Evolutionary conservation across 2,113 vertebrate genomes (phyloP).

Genomic region (Lamprologus sp.): DNA sequence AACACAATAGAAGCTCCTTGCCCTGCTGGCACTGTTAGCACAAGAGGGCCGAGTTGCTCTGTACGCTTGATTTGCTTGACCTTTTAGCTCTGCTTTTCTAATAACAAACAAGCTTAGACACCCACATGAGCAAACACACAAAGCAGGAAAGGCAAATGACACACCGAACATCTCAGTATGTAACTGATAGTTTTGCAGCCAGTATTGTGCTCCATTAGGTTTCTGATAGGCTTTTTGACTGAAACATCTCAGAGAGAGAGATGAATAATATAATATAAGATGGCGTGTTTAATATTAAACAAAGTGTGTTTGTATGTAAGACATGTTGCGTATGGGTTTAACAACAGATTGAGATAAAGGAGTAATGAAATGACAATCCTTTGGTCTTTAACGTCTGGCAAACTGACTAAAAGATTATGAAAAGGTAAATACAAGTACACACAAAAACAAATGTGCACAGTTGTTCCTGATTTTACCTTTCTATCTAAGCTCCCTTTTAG

Average conservation of each 20-base stretch:
- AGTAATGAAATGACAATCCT: background rate
- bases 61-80: background rate
- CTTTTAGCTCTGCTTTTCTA: background rate
- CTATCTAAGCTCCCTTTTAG: background rate
- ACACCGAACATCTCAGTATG: background rate
- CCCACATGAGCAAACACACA: background rate
- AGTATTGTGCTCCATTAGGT: background rate
- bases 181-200: background rate
- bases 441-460: background rate
- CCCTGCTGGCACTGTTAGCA: background rate
- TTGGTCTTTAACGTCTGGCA: background rate
- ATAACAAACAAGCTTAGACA: background rate
- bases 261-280: background rate
- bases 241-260: background rate
- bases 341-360: background rate
- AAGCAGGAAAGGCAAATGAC: background rate
- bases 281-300: background rate
- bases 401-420: background rate
- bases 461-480: background rate
- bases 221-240: background rate
- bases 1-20: background rate
- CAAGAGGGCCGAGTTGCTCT: background rate
- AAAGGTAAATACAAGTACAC: background rate
- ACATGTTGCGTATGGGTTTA: background rate
- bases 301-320: background rate